These are phyloP conservation scores for Delia radicum DNA, from an alignment of 1,140 invertebrate species.

Conservation along the genomic window DNA sequence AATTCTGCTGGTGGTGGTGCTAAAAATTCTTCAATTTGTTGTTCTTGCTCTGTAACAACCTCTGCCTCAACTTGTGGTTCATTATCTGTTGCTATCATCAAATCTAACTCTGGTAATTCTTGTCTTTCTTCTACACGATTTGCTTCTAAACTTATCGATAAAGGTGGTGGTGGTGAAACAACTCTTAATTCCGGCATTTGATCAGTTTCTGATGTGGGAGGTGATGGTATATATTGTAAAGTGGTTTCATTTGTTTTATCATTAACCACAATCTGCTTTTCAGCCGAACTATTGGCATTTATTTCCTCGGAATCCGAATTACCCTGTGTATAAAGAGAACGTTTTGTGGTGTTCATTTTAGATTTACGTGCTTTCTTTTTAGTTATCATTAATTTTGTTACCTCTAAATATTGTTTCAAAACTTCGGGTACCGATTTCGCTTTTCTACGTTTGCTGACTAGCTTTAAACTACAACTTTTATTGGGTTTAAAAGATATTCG, in stretches of 20 bases:
- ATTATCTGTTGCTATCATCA: background rate
- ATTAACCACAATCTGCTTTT: background rate
- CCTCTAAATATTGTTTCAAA: conserved; percentile 32
- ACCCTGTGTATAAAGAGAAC: conserved; percentile 42
- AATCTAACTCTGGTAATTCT: background rate
- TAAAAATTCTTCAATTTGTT: background rate
- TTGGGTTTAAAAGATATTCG: conserved; percentile 5
- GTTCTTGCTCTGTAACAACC: background rate
- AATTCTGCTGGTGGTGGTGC: background rate
- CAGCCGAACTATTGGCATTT: background rate
- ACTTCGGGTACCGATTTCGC: conserved; percentile 26
- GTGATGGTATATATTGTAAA: background rate
- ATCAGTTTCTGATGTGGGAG: background rate
- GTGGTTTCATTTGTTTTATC: background rate
- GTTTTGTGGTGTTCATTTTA: conserved; percentile 23
- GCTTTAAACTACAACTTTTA: background rate
- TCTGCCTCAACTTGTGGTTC: background rate
- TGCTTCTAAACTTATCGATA: no score
- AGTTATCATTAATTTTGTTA: conserved; percentile 27
- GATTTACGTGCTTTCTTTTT: conserved; percentile 19
- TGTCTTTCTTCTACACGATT: background rate
- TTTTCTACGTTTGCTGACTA: background rate
- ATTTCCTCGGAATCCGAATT: conserved; percentile 33
- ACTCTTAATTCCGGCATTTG: background rate
- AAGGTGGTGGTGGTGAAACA: background rate